phyloP scores from a whole-genome alignment of 2,113 vertebrate species.

The Trematomus loennbergii region DNA sequence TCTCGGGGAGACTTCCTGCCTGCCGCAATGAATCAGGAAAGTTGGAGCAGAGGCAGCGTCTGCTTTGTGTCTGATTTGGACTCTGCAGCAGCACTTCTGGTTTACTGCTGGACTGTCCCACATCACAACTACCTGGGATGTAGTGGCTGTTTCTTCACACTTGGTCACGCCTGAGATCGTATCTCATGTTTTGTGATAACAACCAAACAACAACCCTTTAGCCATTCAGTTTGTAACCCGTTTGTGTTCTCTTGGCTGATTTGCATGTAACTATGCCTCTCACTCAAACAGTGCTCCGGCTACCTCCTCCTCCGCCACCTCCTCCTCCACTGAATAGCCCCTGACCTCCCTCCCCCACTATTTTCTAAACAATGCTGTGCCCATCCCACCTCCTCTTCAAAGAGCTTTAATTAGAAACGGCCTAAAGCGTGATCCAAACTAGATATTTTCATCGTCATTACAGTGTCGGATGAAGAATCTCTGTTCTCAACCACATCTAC shows the following conservation, averaged over 20 bases:
- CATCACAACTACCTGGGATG: constrained; percentile 13
- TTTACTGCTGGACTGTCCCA: constrained; percentile 43
- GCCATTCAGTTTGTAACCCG: constrained; percentile 35
- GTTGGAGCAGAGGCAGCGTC: constrained; percentile 49
- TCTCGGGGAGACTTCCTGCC: constrained; percentile 66
- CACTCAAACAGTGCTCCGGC: constrained; percentile 57
- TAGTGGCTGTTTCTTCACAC: neutral
- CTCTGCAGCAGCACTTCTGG: constrained; percentile 28
- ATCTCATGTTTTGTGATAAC: constrained; percentile 55
- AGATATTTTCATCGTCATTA: constrained; percentile 47
- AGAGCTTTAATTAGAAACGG: constrained; percentile 67
- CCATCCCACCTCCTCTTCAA: constrained; percentile 69
- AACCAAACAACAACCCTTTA: constrained; percentile 27
- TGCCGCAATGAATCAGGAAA: constrained; percentile 39
- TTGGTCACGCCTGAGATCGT: constrained; percentile 28
- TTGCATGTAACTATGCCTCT: constrained; percentile 57
- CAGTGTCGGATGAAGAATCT: constrained; percentile 16
- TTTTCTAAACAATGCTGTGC: constrained; percentile 52
- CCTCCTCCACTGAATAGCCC: constrained; percentile 52
- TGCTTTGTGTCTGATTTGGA: constrained; percentile 66
- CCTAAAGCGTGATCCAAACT: constrained; percentile 45
- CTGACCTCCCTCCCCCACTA: constrained; percentile 71
- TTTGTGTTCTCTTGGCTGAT: constrained; percentile 51
- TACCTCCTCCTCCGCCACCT: constrained; percentile 44
- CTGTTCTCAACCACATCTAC: constrained; percentile 26